Evolutionary conservation across 2,113 vertebrate genomes (phyloP), one percentile per base, ranked within the genome.

Genomic region (Talpa occidentalis): DNA sequence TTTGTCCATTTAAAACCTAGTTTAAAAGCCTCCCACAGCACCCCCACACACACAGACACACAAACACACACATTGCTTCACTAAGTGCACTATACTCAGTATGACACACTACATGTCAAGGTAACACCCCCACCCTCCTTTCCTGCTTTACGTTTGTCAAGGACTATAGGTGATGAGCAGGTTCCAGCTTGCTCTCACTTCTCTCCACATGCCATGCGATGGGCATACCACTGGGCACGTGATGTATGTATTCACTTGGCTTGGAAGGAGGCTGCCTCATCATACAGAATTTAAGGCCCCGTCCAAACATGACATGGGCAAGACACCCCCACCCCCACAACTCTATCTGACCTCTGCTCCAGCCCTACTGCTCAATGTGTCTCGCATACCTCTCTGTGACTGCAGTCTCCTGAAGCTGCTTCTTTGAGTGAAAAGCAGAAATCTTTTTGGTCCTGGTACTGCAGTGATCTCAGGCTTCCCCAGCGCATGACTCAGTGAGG

Each of bases 341-440:
- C 83, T 24, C 30, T 56, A 44, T 37, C 64, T 56, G 28, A 56
- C 32, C 26, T 28, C 11, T 37, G 17, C 49, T 42, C 49, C 40
- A 21, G 17, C 54, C 54, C 17, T 2, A 30, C 15, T 10, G 17
- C 47, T 69, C 22, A n/a, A 2, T 6, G 11, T 37, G 49, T 59
- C 30, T 19, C 2, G 0, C 0, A 14, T 0, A 0, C 10, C 28
- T 35, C 19, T 19, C 35, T 30, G 1, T 0, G 16, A 24, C 11
- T 80, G 2, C 52, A 19, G 14, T 14, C 30, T 24, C 22, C 12
- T 5, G 54, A 80, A 56, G 40, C 3, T 12, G 1, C 28, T 5
- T 21, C 80, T 79, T 73, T 35, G 35, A 37, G 59, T 4, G 56
- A 74, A 40, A 76, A 83, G 59, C 56, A 72, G 59, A 40, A 40